These are phyloP conservation scores for Morphnarchus princeps DNA, from an alignment of 2,113 vertebrate genomes.

Conservation along the genomic window DNA sequence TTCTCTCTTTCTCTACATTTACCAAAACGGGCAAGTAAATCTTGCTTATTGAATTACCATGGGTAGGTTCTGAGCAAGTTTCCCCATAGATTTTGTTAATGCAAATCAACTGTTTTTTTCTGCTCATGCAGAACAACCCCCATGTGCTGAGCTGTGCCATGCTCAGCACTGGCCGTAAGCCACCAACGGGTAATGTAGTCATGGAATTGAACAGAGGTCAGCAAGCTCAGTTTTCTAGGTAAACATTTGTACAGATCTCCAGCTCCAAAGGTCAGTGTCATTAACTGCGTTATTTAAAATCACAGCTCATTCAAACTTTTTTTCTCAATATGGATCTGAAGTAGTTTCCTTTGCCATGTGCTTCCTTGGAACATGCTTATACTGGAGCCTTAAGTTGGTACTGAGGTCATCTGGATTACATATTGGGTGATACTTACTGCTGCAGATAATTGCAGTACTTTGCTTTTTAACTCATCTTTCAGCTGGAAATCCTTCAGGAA, in stretches of 20 bases:
- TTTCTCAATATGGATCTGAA: not conserved
- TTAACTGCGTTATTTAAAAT: not conserved
- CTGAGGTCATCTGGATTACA: not conserved
- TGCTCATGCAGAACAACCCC: not conserved
- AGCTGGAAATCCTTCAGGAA: not conserved
- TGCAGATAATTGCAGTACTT: not conserved
- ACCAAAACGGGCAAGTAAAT: not conserved
- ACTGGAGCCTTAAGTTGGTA: not conserved
- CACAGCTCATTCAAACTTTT: not conserved
- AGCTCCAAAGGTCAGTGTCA: not conserved
- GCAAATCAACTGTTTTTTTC: not conserved
- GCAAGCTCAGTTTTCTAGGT: not conserved
- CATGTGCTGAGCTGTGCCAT: not conserved
- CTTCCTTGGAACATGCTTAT: not conserved
- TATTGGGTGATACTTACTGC: not conserved
- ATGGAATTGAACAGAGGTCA: not conserved
- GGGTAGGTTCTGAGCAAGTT: not conserved
- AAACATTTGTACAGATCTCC: not conserved
- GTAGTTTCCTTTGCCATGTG: not conserved
- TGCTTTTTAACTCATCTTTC: not conserved
- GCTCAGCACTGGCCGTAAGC: not conserved
- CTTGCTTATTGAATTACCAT: not conserved
- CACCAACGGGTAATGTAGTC: rapidly evolving
- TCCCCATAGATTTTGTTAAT: not conserved
- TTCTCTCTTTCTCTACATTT: not conserved